Evolutionary conservation across 2,797 vertebrate species (phyloP).

Genomic region (Eulemur mongoz): DNA sequence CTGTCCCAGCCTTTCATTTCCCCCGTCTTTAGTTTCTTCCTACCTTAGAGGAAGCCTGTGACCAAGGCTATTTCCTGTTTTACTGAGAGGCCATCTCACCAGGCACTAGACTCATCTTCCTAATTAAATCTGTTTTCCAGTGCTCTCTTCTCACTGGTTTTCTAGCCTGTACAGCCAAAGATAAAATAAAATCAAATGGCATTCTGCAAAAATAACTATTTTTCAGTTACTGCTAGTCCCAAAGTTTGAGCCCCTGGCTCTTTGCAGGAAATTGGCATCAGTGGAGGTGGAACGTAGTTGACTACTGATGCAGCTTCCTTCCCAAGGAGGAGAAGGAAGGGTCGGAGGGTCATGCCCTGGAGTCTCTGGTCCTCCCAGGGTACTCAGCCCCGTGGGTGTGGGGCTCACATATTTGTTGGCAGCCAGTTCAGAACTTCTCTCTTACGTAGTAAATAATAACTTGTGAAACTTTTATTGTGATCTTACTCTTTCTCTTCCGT

Average conservation of each 20-base stretch:
- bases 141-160: neutral
- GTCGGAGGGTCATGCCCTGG: neutral
- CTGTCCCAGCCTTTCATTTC: neutral
- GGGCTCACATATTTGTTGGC: neutral
- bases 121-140: neutral
- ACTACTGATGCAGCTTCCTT: neutral
- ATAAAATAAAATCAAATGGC: slow-evolving; percentile 1
- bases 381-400: neutral
- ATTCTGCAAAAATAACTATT: neutral
- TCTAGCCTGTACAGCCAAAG: neutral
- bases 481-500: neutral
- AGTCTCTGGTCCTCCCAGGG: neutral
- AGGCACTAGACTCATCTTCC: neutral
- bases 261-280: neutral
- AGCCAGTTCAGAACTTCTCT: neutral
- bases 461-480: neutral
- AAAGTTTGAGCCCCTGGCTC: neutral
- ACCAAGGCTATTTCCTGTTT: neutral
- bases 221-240: neutral
- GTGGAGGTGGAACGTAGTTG: neutral
- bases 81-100: neutral
- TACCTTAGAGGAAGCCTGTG: neutral
- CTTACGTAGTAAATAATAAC: neutral
- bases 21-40: neutral
- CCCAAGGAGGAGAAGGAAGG: neutral